phyloP scores from a whole-genome alignment of 1,140 invertebrate genomes.

The Oreohelix idahoensis region DNA sequence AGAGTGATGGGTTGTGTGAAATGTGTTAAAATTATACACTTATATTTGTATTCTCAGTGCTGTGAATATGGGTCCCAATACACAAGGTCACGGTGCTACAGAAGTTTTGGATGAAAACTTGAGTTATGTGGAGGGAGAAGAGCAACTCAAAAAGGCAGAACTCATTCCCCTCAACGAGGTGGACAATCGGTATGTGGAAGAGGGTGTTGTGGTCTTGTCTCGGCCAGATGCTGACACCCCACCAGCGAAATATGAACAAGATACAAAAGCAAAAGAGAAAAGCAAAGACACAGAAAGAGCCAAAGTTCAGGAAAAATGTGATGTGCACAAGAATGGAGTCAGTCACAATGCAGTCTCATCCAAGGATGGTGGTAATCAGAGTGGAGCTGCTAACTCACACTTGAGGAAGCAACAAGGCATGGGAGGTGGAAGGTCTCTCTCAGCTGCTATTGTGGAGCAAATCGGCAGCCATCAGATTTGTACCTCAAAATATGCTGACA shows the following conservation, averaged over 20 bases:
- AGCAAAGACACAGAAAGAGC: constrained; percentile 36
- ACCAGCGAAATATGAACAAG: constrained; percentile 61
- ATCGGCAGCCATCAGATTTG: constrained; percentile 1
- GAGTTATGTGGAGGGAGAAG: constrained; percentile 62
- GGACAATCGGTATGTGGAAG: constrained; percentile 65
- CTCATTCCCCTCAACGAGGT: constrained; percentile 56
- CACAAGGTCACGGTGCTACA: constrained; percentile 63
- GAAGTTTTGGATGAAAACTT: constrained; percentile 70
- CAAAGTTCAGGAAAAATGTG: constrained; percentile 22
- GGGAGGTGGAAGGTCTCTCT: not conserved
- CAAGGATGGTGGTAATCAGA: constrained; percentile 13
- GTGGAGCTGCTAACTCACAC: constrained; percentile 11
- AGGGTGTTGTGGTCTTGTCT: constrained; percentile 54
- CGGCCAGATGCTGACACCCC: constrained; percentile 54
- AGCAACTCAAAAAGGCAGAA: constrained; percentile 57
- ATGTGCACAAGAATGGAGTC: constrained; percentile 25
- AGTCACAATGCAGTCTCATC: constrained; percentile 23
- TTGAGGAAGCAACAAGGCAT: constrained; percentile 19
- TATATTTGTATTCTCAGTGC: constrained; percentile 46
- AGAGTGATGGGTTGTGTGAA: too few relatives aligned
- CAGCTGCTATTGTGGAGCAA: not conserved
- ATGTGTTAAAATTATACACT: not conserved
- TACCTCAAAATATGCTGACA: constrained; percentile 10
- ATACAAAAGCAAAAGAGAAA: constrained; percentile 53
- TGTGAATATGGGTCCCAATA: constrained; percentile 56